Conservation (phyloP, 2,888 invertebrate species). For the Tachina fera region DNA sequence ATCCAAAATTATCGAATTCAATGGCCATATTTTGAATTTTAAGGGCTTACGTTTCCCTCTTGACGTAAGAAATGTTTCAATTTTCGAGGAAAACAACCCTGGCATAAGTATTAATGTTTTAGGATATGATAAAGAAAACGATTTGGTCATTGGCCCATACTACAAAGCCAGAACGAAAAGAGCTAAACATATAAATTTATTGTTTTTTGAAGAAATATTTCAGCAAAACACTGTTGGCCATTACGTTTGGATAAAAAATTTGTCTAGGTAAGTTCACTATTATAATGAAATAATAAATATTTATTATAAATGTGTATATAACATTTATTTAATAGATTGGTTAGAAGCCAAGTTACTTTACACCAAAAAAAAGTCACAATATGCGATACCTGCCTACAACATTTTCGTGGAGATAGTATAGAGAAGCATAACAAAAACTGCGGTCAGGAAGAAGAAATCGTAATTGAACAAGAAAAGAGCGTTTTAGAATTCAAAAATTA, state of each 20-base stretch:
- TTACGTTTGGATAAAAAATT: constrained; percentile 41
- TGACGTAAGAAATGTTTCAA: constrained; percentile 8
- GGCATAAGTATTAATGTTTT: constrained; percentile 45
- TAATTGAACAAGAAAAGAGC: background rate
- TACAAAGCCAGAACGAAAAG: constrained; percentile 8
- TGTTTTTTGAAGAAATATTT: background rate
- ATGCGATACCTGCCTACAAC: constrained; percentile 26
- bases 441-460: background rate
- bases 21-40: constrained; percentile 13
- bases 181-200: constrained; percentile 10
- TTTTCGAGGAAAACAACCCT: constrained; percentile 37
- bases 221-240: background rate
- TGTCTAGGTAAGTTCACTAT: constrained; percentile 14
- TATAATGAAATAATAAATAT: too few species aligned
- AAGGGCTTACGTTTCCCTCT: constrained; percentile 24
- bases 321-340: background rate
- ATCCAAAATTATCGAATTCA: background rate
- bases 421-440: background rate
- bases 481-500: constrained; percentile 19
- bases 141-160: constrained; percentile 36
- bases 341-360: background rate
- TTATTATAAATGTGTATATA: too few species aligned
- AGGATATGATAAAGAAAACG: constrained; percentile 20
- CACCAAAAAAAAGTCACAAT: background rate
- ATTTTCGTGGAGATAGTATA: background rate